A percentile compares a stretch with the other conserved stretches of the same genome.
phyloP scores from a whole-genome alignment of 2,797 vertebrate species.

The Megaceryle alcyon region DNA sequence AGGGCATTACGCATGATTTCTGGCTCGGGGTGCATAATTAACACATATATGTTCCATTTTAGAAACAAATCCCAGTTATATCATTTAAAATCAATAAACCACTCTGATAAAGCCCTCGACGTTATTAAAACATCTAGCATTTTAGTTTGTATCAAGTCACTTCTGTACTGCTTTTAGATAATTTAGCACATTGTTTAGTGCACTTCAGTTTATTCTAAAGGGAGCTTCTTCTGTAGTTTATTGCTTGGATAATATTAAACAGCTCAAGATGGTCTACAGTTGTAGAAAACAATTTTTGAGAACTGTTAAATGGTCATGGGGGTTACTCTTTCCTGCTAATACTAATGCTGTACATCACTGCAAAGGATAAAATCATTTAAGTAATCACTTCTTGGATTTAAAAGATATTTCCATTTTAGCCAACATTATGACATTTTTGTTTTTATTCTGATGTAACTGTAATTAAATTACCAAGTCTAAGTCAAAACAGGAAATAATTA shows the following conservation, averaged over 20 bases:
- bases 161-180: background rate
- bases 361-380: background rate
- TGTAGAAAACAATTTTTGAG: background rate
- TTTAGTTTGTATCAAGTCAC: background rate
- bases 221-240: background rate
- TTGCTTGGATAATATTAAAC: background rate
- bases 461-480: background rate
- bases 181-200: background rate
- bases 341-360: background rate
- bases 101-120: background rate
- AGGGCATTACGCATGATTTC: background rate
- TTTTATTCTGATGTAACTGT: constrained; percentile 41
- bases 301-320: background rate
- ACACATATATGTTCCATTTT: background rate
- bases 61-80: background rate
- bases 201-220: background rate
- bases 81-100: constrained; percentile 3
- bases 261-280: background rate
- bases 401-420: background rate
- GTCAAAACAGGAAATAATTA: constrained; percentile 31
- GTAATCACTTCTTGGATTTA: background rate
- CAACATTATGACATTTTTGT: constrained; percentile 4
- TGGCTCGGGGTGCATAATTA: background rate
- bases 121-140: background rate
- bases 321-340: background rate